A percentile compares a stretch with the other conserved stretches of the same genome.
Conservation (phyloP, 2,797 vertebrate genomes). For the Typhlichthys subterraneus region DNA sequence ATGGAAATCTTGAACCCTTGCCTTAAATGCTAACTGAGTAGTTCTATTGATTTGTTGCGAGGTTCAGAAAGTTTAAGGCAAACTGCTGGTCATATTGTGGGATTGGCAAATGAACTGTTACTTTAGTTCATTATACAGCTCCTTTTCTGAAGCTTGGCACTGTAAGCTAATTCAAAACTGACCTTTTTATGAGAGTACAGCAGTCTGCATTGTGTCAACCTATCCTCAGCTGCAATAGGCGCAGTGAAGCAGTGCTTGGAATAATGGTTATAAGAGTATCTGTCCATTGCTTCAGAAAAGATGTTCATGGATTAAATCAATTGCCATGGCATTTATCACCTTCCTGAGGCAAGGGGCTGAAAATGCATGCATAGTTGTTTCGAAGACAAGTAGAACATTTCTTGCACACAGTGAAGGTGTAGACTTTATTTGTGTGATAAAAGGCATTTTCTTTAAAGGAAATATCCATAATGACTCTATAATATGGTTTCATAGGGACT, state of each 20-base stretch:
- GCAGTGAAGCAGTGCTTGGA: slow-evolving; percentile 35
- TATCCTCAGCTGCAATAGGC: slow-evolving; percentile 37
- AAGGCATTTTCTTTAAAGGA: slow-evolving; percentile 2
- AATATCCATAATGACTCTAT: not conserved
- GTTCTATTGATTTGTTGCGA: no score
- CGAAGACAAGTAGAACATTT: slow-evolving; percentile 21
- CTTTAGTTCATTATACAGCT: slow-evolving; percentile 6
- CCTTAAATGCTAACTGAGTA: slow-evolving; percentile 18
- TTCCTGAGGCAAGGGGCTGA: slow-evolving; percentile 25
- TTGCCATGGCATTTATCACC: slow-evolving; percentile 42
- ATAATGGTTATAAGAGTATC: slow-evolving; percentile 39
- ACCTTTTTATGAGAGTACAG: slow-evolving; percentile 6
- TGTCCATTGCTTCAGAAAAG: slow-evolving; percentile 45
- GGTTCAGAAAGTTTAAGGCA: no score
- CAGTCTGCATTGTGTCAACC: slow-evolving; percentile 29
- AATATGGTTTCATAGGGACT: slow-evolving; percentile 12
- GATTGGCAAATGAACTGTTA: slow-evolving; percentile 36
- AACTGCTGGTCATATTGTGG: slow-evolving; percentile 13
- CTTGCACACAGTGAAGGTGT: slow-evolving; percentile 5
- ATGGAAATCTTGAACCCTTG: slow-evolving; percentile 33
- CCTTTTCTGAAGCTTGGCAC: slow-evolving; percentile 15
- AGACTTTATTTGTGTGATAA: slow-evolving; percentile 6
- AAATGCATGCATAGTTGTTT: slow-evolving; percentile 51
- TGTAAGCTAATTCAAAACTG: not conserved
- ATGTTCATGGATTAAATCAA: slow-evolving; percentile 51